A percentile compares a stretch with the other conserved stretches of the same genome.
Evolutionary conservation across 2,113 vertebrate genomes (phyloP).

Genomic region (Smithornis capensis): DNA sequence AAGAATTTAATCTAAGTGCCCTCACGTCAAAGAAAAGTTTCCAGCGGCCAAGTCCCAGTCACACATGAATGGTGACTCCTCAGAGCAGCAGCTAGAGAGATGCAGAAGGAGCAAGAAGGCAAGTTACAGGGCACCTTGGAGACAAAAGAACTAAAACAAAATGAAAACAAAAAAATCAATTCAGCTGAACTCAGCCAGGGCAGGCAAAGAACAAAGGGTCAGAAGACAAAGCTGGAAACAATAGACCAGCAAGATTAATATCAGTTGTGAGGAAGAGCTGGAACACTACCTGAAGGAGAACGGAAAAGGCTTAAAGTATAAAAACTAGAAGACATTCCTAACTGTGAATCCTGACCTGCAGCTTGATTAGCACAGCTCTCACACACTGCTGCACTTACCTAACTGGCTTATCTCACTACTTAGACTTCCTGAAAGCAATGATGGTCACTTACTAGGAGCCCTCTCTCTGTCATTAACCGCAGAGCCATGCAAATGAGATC

Average conservation of each 20-base stretch:
- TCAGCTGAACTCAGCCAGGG: slow-evolving; percentile 7
- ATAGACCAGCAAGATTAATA: slow-evolving; percentile 44
- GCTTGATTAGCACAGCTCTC: background rate
- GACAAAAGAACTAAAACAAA: slow-evolving; percentile 40
- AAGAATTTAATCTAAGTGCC: background rate
- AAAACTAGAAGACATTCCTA: background rate
- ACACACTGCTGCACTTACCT: background rate
- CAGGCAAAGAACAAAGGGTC: slow-evolving; percentile 62
- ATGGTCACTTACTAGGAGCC: background rate
- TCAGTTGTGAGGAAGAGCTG: background rate
- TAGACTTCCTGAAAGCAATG: background rate
- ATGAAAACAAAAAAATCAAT: slow-evolving; percentile 55
- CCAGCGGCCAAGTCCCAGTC: background rate
- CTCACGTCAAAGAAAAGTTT: background rate
- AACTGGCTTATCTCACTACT: background rate
- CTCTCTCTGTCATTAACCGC: background rate
- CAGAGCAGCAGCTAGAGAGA: background rate
- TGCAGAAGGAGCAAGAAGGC: slow-evolving; percentile 23
- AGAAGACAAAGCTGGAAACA: slow-evolving; percentile 52
- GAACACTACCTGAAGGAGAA: background rate
- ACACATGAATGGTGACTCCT: background rate
- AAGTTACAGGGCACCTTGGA: background rate
- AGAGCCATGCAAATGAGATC: background rate
- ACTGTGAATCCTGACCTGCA: background rate
- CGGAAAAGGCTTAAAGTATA: background rate